These are phyloP conservation scores for Bhutanitis thaidina DNA, from an alignment of 2,888 invertebrate species.

Conservation along the genomic window DNA sequence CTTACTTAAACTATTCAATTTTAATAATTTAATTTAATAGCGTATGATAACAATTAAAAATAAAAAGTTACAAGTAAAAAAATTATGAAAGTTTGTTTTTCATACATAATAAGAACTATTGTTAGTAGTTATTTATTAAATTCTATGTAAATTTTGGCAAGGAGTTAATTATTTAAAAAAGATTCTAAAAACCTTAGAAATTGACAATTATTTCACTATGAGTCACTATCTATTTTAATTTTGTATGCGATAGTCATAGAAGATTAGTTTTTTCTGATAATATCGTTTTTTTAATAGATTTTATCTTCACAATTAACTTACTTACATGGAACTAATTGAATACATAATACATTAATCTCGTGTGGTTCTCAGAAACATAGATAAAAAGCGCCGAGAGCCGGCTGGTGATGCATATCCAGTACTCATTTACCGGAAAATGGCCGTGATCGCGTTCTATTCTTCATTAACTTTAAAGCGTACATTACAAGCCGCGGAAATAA, in stretches of 20 bases:
- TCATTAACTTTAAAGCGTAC: conserved; percentile 23
- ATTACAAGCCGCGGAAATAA: neutral
- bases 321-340: conserved; percentile 15
- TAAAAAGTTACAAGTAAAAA: no score
- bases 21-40: no score
- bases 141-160: no score
- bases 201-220: no score
- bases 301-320: conserved; percentile 16
- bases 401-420: conserved; percentile 24
- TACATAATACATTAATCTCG: conserved; percentile 16
- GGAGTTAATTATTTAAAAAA: no score
- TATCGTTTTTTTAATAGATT: conserved; percentile 2
- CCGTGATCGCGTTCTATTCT: conserved; percentile 42
- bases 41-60: no score
- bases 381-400: conserved; percentile 8
- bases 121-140: no score
- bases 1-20: neutral
- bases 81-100: no score
- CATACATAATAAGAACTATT: no score
- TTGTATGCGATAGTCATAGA: neutral
- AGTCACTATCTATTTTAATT: neutral
- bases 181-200: no score
- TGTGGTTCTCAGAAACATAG: conserved; percentile 6
- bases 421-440: conserved; percentile 57
- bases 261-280: neutral